Conservation (phyloP, 2,113 vertebrate species). For the Apaloderma vittatum region DNA sequence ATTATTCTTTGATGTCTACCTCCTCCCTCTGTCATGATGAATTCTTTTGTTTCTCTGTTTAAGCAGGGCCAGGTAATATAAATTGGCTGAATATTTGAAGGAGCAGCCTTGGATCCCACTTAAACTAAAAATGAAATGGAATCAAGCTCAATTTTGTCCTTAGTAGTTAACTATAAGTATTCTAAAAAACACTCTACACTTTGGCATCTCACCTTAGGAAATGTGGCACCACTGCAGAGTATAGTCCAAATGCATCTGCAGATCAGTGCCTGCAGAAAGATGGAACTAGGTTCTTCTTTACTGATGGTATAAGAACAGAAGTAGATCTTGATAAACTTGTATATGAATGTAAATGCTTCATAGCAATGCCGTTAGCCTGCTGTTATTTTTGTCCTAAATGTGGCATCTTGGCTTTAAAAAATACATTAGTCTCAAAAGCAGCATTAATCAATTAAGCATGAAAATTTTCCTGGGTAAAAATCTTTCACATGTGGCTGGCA, state of each 20-base stretch:
- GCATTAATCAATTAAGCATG: not conserved
- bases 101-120: not conserved
- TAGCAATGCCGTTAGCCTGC: not conserved
- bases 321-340: not conserved
- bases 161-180: not conserved
- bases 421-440: not conserved
- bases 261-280: not conserved
- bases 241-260: not conserved
- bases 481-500: accelerated
- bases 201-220: not conserved
- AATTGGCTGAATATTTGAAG: not conserved
- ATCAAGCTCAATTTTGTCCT: not conserved
- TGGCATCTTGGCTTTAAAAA: not conserved
- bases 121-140: not conserved
- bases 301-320: not conserved
- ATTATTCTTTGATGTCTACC: not conserved
- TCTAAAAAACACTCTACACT: not conserved
- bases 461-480: not conserved
- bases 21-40: not conserved
- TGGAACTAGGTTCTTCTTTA: not conserved
- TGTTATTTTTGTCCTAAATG: not conserved
- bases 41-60: not conserved
- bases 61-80: not conserved
- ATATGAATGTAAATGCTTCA: not conserved
- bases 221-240: not conserved